These are phyloP conservation scores for Sciurus vulgaris DNA, from an alignment of 2,797 vertebrate genomes.

Conservation along the genomic window DNA sequence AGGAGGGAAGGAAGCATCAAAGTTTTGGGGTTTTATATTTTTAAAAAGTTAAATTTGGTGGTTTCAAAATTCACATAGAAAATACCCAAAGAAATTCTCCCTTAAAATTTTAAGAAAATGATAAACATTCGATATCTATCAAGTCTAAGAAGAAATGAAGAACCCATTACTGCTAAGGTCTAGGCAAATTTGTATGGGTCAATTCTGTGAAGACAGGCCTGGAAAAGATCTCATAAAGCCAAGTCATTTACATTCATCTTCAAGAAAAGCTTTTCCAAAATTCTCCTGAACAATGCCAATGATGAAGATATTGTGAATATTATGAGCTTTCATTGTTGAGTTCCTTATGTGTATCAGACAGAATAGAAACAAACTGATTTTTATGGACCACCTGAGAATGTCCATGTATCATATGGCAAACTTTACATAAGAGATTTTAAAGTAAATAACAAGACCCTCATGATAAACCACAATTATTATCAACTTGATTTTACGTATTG, in stretches of 20 bases:
- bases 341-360: background rate
- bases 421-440: background rate
- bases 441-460: background rate
- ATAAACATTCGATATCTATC: background rate
- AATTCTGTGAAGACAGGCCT: background rate
- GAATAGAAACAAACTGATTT: background rate
- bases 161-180: background rate
- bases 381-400: background rate
- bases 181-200: background rate
- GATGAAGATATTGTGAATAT: background rate
- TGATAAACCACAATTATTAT: background rate
- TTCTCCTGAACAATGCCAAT: background rate
- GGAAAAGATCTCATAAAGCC: background rate
- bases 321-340: background rate
- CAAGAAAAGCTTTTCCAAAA: background rate
- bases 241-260: background rate
- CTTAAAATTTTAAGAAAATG: constrained; percentile 24
- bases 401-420: background rate
- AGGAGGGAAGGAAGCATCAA: background rate
- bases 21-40: background rate
- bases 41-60: background rate
- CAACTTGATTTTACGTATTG: background rate
- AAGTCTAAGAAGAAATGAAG: background rate
- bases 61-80: constrained; percentile 28
- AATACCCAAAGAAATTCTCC: background rate